phyloP scores from a whole-genome alignment of 2,797 vertebrate species.

The Anguilla obscura region DNA sequence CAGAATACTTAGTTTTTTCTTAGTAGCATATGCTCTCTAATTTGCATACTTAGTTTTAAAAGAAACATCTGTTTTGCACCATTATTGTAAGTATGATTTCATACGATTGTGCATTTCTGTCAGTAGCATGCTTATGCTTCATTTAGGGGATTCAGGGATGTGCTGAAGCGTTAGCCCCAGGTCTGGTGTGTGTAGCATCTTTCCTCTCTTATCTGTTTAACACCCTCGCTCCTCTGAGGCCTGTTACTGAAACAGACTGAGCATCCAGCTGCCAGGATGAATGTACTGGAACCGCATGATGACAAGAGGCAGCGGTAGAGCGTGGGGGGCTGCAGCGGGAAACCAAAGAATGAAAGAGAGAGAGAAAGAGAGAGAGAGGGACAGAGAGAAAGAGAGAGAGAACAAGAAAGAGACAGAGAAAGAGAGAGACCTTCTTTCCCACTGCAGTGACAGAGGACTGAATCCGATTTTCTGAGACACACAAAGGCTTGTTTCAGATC shows the following conservation, averaged over 20 bases:
- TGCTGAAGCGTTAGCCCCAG: background rate
- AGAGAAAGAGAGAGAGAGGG: slow-evolving; percentile 7
- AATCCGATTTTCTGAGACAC: background rate
- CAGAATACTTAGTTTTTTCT: too few species aligned
- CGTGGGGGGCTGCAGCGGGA: background rate
- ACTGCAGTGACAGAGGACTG: background rate
- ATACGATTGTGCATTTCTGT: too few species aligned
- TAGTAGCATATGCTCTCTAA: too few species aligned
- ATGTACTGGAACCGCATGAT: slow-evolving; percentile 8
- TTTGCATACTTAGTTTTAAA: too few species aligned
- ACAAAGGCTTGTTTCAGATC: background rate
- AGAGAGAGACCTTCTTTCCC: background rate
- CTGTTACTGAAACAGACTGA: slow-evolving; percentile 14
- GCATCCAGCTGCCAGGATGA: slow-evolving; percentile 7
- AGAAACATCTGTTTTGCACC: too few species aligned
- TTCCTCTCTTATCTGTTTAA: background rate
- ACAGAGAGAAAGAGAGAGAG: background rate
- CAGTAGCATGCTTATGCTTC: background rate
- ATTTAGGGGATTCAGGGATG: background rate
- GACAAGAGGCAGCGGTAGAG: background rate
- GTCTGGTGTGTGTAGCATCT: background rate
- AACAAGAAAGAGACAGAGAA: background rate
- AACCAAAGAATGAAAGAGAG: slow-evolving; percentile 4
- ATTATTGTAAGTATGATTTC: too few species aligned
- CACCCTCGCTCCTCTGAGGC: background rate